Percentiles rank a stretch among this genome's conserved stretches.
Conservation (phyloP, 2,797 vertebrate genomes). For the Falco naumanni region DNA sequence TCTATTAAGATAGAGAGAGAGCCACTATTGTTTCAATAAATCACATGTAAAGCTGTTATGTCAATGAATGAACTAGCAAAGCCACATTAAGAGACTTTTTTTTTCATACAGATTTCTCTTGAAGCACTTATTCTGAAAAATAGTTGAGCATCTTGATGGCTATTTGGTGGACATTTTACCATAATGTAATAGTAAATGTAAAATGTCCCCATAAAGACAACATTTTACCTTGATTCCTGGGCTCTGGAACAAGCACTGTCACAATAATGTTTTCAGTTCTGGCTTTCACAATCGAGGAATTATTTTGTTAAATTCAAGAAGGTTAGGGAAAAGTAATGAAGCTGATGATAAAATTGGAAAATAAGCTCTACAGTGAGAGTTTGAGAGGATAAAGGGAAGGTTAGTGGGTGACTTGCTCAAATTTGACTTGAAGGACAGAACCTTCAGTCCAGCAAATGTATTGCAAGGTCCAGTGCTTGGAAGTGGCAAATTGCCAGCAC, state of each 20-base stretch:
- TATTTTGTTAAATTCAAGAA: neutral
- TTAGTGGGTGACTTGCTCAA: constrained; percentile 17
- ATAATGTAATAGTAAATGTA: neutral
- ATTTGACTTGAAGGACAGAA: constrained; percentile 36
- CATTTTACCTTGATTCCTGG: neutral
- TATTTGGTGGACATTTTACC: neutral
- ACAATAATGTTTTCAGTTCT: neutral
- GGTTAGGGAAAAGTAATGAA: neutral
- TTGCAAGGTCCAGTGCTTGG: neutral
- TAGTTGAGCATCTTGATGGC: neutral
- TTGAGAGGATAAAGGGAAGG: neutral
- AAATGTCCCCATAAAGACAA: neutral
- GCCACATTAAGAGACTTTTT: neutral
- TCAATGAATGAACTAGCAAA: neutral
- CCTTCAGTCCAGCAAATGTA: neutral
- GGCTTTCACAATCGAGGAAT: neutral
- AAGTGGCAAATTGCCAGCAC: constrained; percentile 18
- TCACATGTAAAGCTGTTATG: neutral
- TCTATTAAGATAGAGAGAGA: neutral
- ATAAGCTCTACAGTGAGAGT: neutral
- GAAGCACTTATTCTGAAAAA: neutral
- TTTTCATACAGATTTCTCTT: neutral
- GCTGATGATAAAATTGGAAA: neutral
- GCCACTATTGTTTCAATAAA: neutral
- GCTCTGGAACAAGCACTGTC: neutral